Percentiles rank a stretch among this genome's conserved stretches.
phyloP scores from a whole-genome alignment of 2,113 vertebrate species.

The Motacilla tschutschensis region DNA sequence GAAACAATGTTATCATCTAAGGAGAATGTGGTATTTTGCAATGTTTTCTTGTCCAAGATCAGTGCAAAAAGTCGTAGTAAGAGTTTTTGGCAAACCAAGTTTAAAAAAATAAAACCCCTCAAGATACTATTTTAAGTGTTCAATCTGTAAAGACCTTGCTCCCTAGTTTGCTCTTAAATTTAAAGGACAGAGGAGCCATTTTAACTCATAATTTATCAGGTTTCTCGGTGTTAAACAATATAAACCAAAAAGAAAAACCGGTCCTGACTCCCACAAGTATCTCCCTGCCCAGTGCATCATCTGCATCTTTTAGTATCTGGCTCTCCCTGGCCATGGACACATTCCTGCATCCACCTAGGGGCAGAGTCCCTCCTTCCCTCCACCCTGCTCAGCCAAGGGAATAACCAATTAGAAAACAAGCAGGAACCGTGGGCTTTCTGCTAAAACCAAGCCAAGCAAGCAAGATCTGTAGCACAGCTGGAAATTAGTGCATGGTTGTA shows the following conservation, averaged over 20 bases:
- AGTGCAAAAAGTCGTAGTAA: constrained; percentile 7
- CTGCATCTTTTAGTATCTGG: neutral
- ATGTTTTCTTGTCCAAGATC: constrained; percentile 23
- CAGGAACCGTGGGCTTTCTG: neutral
- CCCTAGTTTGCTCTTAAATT: neutral
- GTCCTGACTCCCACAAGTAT: neutral
- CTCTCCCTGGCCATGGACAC: neutral
- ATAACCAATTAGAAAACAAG: neutral
- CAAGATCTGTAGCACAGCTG: neutral
- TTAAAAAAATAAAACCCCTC: neutral
- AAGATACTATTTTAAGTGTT: neutral
- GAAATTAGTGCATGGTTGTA: neutral
- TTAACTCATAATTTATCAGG: neutral
- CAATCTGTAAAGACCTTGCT: neutral
- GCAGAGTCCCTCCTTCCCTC: neutral
- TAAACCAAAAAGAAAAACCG: neutral
- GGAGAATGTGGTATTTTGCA: constrained; percentile 49
- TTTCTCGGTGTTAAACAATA: neutral
- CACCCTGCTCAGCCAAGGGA: neutral
- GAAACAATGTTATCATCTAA: constrained; percentile 38
- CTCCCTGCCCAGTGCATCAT: neutral
- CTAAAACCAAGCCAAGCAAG: neutral
- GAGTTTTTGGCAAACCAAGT: constrained; percentile 19
- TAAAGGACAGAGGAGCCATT: neutral
- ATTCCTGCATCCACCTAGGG: neutral